These are phyloP conservation scores for Bellardia pandia DNA, from an alignment of 2,888 invertebrate species.

Conservation along the genomic window DNA sequence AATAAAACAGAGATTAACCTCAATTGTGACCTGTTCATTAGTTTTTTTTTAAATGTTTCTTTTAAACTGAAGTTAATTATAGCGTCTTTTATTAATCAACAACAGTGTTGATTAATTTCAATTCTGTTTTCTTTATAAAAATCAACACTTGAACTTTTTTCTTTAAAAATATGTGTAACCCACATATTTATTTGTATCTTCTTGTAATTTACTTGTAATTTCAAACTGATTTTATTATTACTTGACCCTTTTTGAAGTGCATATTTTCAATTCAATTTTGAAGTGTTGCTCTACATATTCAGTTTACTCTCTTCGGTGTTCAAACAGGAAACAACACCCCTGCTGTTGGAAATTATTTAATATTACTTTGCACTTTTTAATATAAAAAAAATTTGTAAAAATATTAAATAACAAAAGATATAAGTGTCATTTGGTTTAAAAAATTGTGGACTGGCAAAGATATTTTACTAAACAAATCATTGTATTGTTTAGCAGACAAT, in stretches of 20 bases:
- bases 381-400: constrained; percentile 24
- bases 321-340: constrained; percentile 50
- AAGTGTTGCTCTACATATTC: not conserved
- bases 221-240: constrained; percentile 14
- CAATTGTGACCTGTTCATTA: constrained; percentile 21
- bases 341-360: constrained; percentile 54
- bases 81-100: constrained; percentile 4
- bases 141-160: constrained; percentile 36
- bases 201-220: not conserved
- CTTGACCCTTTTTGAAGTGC: constrained; percentile 59
- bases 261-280: not conserved
- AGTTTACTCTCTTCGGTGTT: not conserved
- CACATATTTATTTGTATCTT: not conserved
- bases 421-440: constrained; percentile 1
- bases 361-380: constrained; percentile 28
- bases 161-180: not conserved
- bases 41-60: not conserved
- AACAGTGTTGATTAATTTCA: not conserved
- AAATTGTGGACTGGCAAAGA: not conserved
- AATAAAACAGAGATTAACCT: constrained; percentile 6
- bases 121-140: not conserved
- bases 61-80: not conserved
- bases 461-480: constrained; percentile 29
- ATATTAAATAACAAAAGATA: constrained; percentile 38
- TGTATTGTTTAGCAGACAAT: constrained; percentile 32